Conservation (phyloP, 2,797 vertebrate species). For the Hirundo rustica region DNA sequence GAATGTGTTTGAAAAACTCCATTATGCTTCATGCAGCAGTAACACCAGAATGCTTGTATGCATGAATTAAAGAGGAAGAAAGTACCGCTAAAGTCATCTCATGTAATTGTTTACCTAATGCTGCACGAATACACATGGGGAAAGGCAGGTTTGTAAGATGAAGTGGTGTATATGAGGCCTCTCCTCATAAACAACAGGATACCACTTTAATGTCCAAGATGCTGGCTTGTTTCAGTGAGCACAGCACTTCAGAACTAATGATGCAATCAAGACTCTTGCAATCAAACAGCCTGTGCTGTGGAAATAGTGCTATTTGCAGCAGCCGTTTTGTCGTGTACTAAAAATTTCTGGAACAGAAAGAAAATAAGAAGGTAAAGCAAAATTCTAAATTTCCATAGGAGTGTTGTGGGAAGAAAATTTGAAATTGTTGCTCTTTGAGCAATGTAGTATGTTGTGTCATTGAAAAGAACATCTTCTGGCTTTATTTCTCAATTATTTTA, state of each 20-base stretch:
- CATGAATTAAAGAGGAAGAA: slow-evolving; percentile 76
- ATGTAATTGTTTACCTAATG: slow-evolving; percentile 84
- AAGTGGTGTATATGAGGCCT: slow-evolving; percentile 82
- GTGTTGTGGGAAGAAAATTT: slow-evolving; percentile 18
- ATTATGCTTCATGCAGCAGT: slow-evolving; percentile 75
- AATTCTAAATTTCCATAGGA: slow-evolving; percentile 68
- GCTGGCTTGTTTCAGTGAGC: slow-evolving; percentile 86
- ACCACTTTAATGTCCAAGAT: slow-evolving; percentile 88
- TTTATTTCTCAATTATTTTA: slow-evolving; percentile 77
- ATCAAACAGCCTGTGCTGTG: slow-evolving; percentile 84
- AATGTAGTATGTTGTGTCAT: slow-evolving; percentile 42
- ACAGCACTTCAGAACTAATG: slow-evolving; percentile 89
- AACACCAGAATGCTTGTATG: slow-evolving; percentile 70
- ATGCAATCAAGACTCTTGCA: slow-evolving; percentile 88
- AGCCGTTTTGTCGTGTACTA: slow-evolving; percentile 76
- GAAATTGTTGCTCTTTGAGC: slow-evolving; percentile 46
- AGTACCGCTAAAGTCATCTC: slow-evolving; percentile 78
- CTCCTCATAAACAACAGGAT: slow-evolving; percentile 86
- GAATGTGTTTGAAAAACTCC: slow-evolving; percentile 71
- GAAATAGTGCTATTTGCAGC: slow-evolving; percentile 80
- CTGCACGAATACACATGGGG: slow-evolving; percentile 80
- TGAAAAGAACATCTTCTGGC: slow-evolving; percentile 50
- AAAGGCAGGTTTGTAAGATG: slow-evolving; percentile 83
- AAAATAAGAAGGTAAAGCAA: slow-evolving; percentile 76
- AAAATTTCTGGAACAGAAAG: slow-evolving; percentile 79